Percentiles rank a stretch among this genome's conserved stretches.
phyloP scores from a whole-genome alignment of 2,888 invertebrate genomes.

The Holacanthella duospinosa region DNA sequence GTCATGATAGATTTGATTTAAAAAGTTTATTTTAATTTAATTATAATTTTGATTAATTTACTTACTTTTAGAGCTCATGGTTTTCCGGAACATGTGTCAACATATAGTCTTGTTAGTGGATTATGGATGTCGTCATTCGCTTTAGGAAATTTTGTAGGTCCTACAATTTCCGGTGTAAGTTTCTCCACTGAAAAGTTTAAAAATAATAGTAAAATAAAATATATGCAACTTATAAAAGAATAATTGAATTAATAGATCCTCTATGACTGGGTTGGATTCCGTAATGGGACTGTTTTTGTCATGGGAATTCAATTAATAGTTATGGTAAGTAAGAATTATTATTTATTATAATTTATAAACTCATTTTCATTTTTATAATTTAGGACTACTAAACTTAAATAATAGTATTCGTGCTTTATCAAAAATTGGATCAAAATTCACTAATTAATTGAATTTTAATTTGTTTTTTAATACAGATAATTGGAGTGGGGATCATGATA shows the following conservation, averaged over 20 bases:
- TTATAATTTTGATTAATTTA: not conserved
- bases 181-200: not conserved
- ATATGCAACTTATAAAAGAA: not conserved
- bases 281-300: slow-evolving; percentile 40
- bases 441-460: no score
- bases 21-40: not conserved
- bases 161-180: not conserved
- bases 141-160: slow-evolving; percentile 3
- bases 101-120: slow-evolving; percentile 63
- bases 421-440: no score
- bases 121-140: not conserved
- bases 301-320: slow-evolving; percentile 40
- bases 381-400: no score
- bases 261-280: slow-evolving; percentile 33
- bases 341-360: no score
- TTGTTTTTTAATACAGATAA: no score
- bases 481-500: no score
- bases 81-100: slow-evolving; percentile 72
- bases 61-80: slow-evolving; percentile 52
- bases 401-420: no score
- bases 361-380: no score
- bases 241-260: not conserved
- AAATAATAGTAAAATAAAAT: not conserved
- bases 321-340: no score
- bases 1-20: not conserved